A percentile compares a stretch with the other conserved stretches of the same genome.
phyloP scores from a whole-genome alignment of 2,888 invertebrate species.

The Cryptocephalus moraei region DNA sequence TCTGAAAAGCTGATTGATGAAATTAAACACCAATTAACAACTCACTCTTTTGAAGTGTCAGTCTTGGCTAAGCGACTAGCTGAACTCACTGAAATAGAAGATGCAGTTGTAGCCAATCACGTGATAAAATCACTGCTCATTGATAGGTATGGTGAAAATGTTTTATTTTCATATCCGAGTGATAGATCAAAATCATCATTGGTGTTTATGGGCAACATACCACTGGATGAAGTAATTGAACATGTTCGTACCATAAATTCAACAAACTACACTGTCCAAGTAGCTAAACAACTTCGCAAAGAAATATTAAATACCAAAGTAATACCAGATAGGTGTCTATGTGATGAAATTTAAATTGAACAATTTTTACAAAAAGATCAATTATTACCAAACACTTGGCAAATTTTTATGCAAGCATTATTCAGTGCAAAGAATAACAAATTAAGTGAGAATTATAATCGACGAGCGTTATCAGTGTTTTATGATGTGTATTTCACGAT shows the following conservation, averaged over 20 bases:
- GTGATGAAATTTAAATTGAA: neutral
- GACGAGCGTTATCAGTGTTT: too few relatives aligned
- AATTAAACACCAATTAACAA: neutral
- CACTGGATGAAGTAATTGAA: neutral
- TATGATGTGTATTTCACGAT: too few relatives aligned
- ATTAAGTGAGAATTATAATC: neutral
- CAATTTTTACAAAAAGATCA: neutral
- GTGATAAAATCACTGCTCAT: conserved; percentile 19
- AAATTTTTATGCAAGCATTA: neutral
- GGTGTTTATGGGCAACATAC: conserved; percentile 7
- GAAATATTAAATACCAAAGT: neutral
- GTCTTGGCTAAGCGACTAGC: too few relatives aligned
- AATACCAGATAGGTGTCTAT: neutral
- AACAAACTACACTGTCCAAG: conserved; percentile 1
- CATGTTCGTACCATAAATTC: conserved; percentile 1
- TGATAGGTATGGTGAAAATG: conserved; percentile 20
- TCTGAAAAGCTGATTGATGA: neutral
- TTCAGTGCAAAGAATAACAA: neutral
- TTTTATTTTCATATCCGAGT: conserved; percentile 19
- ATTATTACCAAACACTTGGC: neutral
- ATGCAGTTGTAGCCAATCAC: conserved; percentile 5
- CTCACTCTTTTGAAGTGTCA: conserved; percentile 5
- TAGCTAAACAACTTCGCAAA: neutral
- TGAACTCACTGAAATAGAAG: conserved; percentile 2
- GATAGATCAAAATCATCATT: conserved; percentile 21